Base-by-base conservation (phyloP, 2,797 vertebrate genomes). In the Neosilurus hyrtlii region DNA sequence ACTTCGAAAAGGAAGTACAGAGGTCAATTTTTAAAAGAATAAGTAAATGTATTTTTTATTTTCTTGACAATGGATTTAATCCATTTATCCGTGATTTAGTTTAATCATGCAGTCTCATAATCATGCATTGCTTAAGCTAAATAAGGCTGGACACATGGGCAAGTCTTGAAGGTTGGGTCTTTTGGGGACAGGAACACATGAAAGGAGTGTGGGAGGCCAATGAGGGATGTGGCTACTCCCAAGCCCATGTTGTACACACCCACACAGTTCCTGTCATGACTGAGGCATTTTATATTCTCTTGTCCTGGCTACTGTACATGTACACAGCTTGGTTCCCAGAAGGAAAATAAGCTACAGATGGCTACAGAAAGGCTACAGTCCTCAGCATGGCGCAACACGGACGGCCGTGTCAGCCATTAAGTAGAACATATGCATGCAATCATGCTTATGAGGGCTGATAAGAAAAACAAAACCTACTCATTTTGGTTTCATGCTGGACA, bases 261-360 rank as follows among this genome's bases (percentile, higher is more conserved):
- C 86, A 86, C 82, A 85, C 78, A 79, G 68, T 84, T 87, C 80
- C 86, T 79, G 87, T 86, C 85, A 86, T 83, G 59, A 86, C 80
- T 2, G 71, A 52, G 75, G 67, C 57, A 81, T 71, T 88, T 79
- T 86, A 73, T 80, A 57, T 43, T 67, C 35, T 77, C 74, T 82
- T 82, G 82, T 83, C 75, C 81, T 74, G 79, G 83, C 81, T 80
- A 57, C 62, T 79, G 54, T 79, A 80, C 56, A 49, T 24, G 43
- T 20, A 71, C 74, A 68, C 61, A 79, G 79, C 80, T 81, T 73
- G 74, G 43, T 54, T 72, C 80, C 80, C 80, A 82, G 56, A 26
- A 80, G 67, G 65, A 67, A 63, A 65, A 82, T 72, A n/a, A 49
- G 62, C 72, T 71, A 74, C 71, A 76, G 56, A 80, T 80, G 70